Conservation (phyloP, 2,888 invertebrate species). For the Andrena trimmerana region DNA sequence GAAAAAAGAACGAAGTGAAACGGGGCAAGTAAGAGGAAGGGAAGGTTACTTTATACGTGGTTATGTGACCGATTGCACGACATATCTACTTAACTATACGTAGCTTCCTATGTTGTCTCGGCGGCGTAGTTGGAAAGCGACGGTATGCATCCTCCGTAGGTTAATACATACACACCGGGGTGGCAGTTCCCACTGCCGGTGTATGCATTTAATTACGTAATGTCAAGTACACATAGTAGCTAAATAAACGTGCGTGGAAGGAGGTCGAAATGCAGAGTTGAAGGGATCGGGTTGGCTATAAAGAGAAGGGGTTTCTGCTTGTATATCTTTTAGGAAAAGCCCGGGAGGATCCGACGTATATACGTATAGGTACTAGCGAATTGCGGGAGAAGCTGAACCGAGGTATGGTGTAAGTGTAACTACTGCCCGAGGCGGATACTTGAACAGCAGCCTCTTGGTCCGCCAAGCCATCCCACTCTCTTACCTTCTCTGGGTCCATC, state of each 20-base stretch:
- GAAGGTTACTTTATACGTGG: too few species aligned
- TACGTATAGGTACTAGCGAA: constrained; percentile 33
- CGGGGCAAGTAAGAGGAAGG: too few species aligned
- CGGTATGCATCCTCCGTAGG: background rate
- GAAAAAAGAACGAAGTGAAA: background rate
- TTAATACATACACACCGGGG: constrained; percentile 12
- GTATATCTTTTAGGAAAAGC: constrained; percentile 59
- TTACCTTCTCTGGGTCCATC: constrained; percentile 37
- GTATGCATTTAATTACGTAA: constrained; percentile 77
- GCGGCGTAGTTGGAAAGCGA: background rate
- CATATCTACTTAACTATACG: background rate
- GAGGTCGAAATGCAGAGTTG: constrained; percentile 8
- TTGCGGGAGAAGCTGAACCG: constrained; percentile 37
- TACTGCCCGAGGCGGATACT: constrained; percentile 65
- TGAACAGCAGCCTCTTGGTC: constrained; percentile 55
- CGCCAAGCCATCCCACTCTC: constrained; percentile 47
- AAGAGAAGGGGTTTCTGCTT: constrained; percentile 18
- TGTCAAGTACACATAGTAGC: constrained; percentile 72
- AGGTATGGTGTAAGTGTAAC: constrained; percentile 63
- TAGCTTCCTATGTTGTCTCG: too few species aligned
- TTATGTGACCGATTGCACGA: background rate
- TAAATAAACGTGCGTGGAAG: constrained; percentile 67
- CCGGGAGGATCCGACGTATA: constrained; percentile 37
- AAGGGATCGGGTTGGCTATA: constrained; percentile 24
- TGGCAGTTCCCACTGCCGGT: constrained; percentile 33